These are phyloP conservation scores for Agraylea sexmaculata DNA, from an alignment of 1,140 invertebrate genomes.

Conservation along the genomic window DNA sequence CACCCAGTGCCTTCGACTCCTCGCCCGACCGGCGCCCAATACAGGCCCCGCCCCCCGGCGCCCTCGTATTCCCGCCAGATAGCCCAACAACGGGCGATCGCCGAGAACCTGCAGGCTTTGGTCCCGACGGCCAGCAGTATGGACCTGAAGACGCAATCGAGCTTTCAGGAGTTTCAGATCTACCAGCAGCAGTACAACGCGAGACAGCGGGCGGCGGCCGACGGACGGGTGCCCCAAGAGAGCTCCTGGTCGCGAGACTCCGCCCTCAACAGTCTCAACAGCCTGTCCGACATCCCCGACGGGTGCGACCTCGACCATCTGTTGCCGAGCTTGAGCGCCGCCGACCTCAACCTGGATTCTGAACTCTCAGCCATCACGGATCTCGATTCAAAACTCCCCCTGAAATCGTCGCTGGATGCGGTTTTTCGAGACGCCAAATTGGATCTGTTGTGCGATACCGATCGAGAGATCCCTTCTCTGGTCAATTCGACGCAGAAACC, in stretches of 20 bases:
- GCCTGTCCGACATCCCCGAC: conserved; percentile 31
- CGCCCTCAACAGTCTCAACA: conserved; percentile 24
- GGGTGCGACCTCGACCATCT: conserved; percentile 48
- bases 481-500: conserved; percentile 17
- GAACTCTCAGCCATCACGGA: conserved; percentile 34
- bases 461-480: background rate
- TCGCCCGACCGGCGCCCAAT: conserved; percentile 31
- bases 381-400: conserved; percentile 36
- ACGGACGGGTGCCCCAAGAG: conserved; percentile 5
- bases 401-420: conserved; percentile 30
- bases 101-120: conserved; percentile 37
- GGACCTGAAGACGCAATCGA: conserved; percentile 46
- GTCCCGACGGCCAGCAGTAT: conserved; percentile 42
- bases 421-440: conserved; percentile 25
- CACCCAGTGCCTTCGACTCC: conserved; percentile 25
- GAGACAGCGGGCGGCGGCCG: conserved; percentile 35
- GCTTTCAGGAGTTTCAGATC: conserved; percentile 46
- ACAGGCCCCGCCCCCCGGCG: conserved; percentile 23
- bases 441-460: conserved; percentile 27
- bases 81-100: conserved; percentile 26
- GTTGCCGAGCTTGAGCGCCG: conserved; percentile 43
- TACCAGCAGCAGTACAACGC: conserved; percentile 50
- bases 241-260: conserved; percentile 26
- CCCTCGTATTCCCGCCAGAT: conserved; percentile 1
- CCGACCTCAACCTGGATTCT: conserved; percentile 38